Conservation (phyloP, 1,140 invertebrate genomes). For the Lutraria rhynchaena region DNA sequence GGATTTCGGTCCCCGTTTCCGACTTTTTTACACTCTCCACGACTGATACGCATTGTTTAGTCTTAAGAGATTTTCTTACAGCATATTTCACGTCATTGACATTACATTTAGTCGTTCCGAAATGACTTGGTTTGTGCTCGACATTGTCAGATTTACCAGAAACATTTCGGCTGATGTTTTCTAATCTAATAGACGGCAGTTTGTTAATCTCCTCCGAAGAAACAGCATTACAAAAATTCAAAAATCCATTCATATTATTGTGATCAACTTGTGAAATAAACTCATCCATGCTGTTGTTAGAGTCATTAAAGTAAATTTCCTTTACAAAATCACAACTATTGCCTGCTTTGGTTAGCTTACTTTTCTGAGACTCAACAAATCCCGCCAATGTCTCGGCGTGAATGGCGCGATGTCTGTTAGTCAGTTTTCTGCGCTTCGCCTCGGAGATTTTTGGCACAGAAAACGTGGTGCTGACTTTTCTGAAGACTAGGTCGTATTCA, state of each 20-base stretch:
- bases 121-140: neutral
- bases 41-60: neutral
- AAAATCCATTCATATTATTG: slow-evolving; percentile 13
- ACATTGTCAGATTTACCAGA: neutral
- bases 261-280: slow-evolving; percentile 29
- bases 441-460: slow-evolving; percentile 47
- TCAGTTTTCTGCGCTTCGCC: slow-evolving; percentile 47
- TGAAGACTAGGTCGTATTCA: slow-evolving; percentile 44
- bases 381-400: slow-evolving; percentile 5
- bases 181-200: neutral
- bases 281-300: slow-evolving; percentile 42
- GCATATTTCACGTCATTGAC: slow-evolving; percentile 30
- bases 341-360: neutral
- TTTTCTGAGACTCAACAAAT: neutral
- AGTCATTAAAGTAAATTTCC: slow-evolving; percentile 47
- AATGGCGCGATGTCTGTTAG: slow-evolving; percentile 10
- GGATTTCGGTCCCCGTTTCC: no score
- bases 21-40: neutral
- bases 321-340: slow-evolving; percentile 51
- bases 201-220: no score
- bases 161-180: neutral
- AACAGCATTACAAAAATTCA: neutral
- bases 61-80: slow-evolving; percentile 23
- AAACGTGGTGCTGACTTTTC: slow-evolving; percentile 34
- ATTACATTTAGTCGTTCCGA: neutral